Conservation (phyloP, 1,140 invertebrate species). For the Anoplolepis gracilipes region DNA sequence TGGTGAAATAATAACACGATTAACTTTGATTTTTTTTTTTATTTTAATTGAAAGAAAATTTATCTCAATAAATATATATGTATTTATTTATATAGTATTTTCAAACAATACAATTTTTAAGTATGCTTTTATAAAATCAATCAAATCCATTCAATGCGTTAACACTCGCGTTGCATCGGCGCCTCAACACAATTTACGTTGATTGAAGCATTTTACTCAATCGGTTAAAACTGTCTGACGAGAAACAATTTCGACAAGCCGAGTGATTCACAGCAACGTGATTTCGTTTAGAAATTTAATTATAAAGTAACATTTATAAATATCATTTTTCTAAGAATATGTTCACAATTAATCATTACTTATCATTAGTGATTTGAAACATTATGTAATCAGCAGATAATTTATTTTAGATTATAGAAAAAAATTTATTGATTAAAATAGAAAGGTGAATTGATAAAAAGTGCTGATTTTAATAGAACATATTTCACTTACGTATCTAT, state of each 20-base stretch:
- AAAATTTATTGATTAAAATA: conserved; percentile 24
- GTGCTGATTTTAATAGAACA: conserved; percentile 21
- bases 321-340: background rate
- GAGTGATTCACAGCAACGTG: background rate
- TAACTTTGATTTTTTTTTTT: no score
- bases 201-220: conserved; percentile 41
- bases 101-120: background rate
- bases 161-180: conserved; percentile 29
- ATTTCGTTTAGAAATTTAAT: background rate
- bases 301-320: background rate
- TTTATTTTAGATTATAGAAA: background rate
- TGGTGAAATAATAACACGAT: background rate
- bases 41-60: background rate
- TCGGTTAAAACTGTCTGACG: conserved; percentile 28
- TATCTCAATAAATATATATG: background rate
- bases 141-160: conserved; percentile 18
- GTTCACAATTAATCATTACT: background rate
- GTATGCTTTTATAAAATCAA: background rate
- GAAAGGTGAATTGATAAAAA: background rate
- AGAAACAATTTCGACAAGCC: background rate
- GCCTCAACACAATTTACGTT: conserved; percentile 30
- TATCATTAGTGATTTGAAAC: background rate
- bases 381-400: background rate
- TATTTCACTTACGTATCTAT: background rate
- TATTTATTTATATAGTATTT: background rate